Evolutionary conservation across 2,797 vertebrate species (phyloP).

Genomic region (Premnoplex brunnescens): DNA sequence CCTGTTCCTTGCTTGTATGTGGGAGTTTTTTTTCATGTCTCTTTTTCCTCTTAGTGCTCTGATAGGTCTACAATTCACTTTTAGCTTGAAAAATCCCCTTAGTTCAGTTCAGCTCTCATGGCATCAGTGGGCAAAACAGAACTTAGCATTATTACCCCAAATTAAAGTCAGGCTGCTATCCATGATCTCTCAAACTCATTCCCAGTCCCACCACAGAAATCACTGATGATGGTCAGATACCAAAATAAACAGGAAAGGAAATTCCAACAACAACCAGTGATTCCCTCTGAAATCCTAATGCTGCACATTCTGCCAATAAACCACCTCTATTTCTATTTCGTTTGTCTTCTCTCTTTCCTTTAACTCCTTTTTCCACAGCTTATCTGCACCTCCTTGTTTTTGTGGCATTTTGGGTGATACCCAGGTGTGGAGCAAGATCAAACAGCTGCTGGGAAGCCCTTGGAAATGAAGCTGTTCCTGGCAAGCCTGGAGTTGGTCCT

Average conservation of each 20-base stretch:
- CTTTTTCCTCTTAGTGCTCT: neutral
- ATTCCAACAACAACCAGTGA: neutral
- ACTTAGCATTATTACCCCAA: neutral
- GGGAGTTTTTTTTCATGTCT: neutral
- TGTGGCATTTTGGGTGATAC: neutral
- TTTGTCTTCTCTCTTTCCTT: neutral
- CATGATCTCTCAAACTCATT: rapidly evolving
- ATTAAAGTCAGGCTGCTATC: neutral
- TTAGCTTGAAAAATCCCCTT: neutral
- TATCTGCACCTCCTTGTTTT: neutral
- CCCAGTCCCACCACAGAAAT: neutral
- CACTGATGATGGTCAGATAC: neutral
- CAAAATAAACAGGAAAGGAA: neutral
- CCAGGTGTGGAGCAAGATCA: neutral
- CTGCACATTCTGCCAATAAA: neutral
- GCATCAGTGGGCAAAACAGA: neutral
- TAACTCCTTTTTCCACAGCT: neutral
- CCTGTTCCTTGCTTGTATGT: neutral
- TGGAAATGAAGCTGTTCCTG: neutral
- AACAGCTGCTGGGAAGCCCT: neutral
- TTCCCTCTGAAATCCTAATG: neutral
- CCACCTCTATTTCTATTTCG: neutral
- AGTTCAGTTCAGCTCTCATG: neutral
- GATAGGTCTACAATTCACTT: neutral
- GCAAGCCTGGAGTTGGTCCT: neutral